Evolutionary conservation across 2,888 invertebrate species (phyloP).

Genomic region (Galeopsomyia nigrocyanea): DNA sequence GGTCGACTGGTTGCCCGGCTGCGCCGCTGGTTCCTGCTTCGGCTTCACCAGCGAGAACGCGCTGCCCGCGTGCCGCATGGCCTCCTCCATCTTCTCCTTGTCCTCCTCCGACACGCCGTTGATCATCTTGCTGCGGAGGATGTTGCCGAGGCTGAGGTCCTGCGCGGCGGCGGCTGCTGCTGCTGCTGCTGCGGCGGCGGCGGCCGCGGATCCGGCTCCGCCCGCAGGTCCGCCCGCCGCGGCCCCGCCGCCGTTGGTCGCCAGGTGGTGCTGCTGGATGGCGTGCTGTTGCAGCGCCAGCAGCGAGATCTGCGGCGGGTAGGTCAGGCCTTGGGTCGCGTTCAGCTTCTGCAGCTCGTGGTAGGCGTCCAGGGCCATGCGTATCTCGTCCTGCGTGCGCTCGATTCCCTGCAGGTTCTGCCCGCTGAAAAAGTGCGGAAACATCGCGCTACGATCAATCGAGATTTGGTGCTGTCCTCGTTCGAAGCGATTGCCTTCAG

Average conservation of each 20-base stretch:
- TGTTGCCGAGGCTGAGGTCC: constrained; percentile 87
- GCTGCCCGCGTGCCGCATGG: constrained; percentile 82
- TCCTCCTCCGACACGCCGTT: constrained; percentile 79
- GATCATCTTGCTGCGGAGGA: constrained; percentile 71
- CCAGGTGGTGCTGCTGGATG: constrained; percentile 69
- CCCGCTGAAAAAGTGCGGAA: constrained; percentile 88
- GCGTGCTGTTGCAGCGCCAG: constrained; percentile 85
- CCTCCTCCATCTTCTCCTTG: constrained; percentile 79
- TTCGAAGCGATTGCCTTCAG: constrained; percentile 47
- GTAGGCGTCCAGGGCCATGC: constrained; percentile 91
- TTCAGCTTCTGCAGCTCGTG: constrained; percentile 93
- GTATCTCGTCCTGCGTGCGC: constrained; percentile 86
- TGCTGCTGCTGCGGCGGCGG: constrained; percentile 76
- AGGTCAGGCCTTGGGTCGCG: constrained; percentile 75
- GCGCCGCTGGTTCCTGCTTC: constrained; percentile 77
- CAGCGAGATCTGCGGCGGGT: constrained; percentile 71
- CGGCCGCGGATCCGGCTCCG: constrained; percentile 68
- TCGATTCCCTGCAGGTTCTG: constrained; percentile 67
- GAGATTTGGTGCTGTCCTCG: constrained; percentile 69
- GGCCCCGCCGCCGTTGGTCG: constrained; percentile 66
- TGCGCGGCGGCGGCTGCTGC: constrained; percentile 75
- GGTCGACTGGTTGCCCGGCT: constrained; percentile 74
- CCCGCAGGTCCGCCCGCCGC: constrained; percentile 66
- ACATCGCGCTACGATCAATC: constrained; percentile 74
- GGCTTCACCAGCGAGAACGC: constrained; percentile 91